These are phyloP conservation scores for Lophius americanus DNA, from an alignment of 2,797 vertebrate species.

Conservation along the genomic window DNA sequence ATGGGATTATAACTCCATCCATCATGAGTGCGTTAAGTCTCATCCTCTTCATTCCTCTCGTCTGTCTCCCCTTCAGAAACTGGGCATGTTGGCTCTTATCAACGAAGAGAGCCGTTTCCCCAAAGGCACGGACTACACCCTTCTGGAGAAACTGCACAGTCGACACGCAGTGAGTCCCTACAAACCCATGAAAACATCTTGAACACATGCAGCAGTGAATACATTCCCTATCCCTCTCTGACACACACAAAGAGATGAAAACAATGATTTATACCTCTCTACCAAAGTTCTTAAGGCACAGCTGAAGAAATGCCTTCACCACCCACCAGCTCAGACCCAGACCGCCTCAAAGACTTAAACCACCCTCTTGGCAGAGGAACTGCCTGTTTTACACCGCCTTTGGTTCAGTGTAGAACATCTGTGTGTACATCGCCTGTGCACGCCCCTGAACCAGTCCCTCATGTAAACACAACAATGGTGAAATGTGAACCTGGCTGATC, in stretches of 20 bases:
- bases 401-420: constrained; percentile 18
- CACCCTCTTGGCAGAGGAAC: constrained; percentile 31
- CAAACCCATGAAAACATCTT: constrained; percentile 14
- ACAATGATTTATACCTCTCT: constrained; percentile 33
- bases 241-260: constrained; percentile 23
- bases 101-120: constrained; percentile 95
- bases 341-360: constrained; percentile 46
- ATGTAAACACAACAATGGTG: constrained; percentile 70
- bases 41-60: constrained; percentile 45
- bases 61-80: constrained; percentile 82
- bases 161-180: constrained; percentile 87
- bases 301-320: constrained; percentile 11
- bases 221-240: constrained; percentile 4
- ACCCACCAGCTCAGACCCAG: constrained; percentile 16
- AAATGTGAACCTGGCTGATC: constrained; percentile 68
- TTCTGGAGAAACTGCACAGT: constrained; percentile 92
- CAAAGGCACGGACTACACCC: constrained; percentile 93
- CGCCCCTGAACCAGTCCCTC: constrained; percentile 49
- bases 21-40: constrained; percentile 55
- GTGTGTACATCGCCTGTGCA: constrained; percentile 15
- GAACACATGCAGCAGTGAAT: constrained; percentile 9
- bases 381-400: constrained; percentile 14
- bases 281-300: constrained; percentile 26
- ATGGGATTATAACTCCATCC: constrained; percentile 61
- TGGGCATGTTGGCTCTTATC: constrained; percentile 92